Percentiles rank a stretch among this genome's conserved stretches.
Conservation (phyloP, 2,888 invertebrate species). For the Drosophila cognata region DNA sequence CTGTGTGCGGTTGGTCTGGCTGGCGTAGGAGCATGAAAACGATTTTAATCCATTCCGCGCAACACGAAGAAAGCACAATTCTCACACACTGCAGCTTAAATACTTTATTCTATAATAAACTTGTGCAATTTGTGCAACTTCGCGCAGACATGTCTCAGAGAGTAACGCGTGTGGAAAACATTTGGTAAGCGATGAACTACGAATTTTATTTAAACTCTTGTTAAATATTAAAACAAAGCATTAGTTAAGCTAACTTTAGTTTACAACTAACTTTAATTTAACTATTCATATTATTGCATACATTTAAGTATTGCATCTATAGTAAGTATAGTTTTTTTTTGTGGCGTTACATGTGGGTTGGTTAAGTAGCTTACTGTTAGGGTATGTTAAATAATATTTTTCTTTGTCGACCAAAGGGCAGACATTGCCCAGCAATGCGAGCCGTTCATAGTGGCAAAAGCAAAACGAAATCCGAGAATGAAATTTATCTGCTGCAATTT, state of each 20-base stretch:
- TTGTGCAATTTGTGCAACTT: neutral
- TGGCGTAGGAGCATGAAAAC: slow-evolving; percentile 60
- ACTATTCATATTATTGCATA: neutral
- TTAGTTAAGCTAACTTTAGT: neutral
- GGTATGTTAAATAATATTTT: slow-evolving; percentile 60
- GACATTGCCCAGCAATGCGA: slow-evolving; percentile 32
- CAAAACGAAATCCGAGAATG: slow-evolving; percentile 64
- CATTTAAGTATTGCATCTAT: neutral
- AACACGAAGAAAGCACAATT: slow-evolving; percentile 12
- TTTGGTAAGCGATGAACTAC: neutral
- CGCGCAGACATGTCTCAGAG: neutral
- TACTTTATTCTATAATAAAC: slow-evolving; percentile 6
- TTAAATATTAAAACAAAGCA: neutral
- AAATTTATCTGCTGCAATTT: slow-evolving; percentile 79
- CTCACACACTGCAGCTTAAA: slow-evolving; percentile 28
- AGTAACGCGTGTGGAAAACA: neutral
- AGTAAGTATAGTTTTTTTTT: neutral
- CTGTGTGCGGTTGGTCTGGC: slow-evolving; percentile 9
- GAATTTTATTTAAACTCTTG: neutral
- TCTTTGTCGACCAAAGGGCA: slow-evolving; percentile 54
- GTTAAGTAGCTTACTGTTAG: neutral
- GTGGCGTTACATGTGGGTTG: neutral
- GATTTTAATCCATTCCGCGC: slow-evolving; percentile 58
- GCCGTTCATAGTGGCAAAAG: slow-evolving; percentile 33
- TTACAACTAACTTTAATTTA: neutral